These are phyloP conservation scores for Oncorhynchus nerka DNA, from an alignment of 2,113 vertebrate genomes.

Conservation along the genomic window DNA sequence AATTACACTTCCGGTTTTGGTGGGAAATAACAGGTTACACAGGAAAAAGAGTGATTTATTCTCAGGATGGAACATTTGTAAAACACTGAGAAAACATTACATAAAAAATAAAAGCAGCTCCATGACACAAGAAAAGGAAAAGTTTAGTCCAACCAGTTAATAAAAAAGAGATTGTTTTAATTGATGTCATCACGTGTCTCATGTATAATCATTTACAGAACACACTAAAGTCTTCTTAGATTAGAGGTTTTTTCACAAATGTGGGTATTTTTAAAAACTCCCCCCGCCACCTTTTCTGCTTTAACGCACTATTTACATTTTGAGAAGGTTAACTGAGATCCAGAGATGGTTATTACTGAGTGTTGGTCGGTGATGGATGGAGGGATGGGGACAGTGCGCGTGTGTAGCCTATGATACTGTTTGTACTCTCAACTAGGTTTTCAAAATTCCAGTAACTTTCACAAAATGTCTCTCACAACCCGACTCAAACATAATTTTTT, in stretches of 20 bases:
- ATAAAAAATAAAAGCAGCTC: no score
- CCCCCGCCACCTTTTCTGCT: no score
- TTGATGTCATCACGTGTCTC: conserved; percentile 35
- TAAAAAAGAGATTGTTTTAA: conserved; percentile 38
- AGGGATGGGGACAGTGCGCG: background rate
- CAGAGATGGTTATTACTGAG: conserved; percentile 15
- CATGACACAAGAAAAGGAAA: background rate
- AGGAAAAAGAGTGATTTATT: no score
- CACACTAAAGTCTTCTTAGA: conserved; percentile 38
- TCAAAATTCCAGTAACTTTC: background rate
- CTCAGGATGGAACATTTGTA: no score
- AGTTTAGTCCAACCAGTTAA: background rate
- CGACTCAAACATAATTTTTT: no score
- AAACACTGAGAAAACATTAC: no score
- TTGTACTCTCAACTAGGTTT: background rate
- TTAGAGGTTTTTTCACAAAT: conserved; percentile 4
- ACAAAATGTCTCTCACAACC: no score
- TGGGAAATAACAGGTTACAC: no score
- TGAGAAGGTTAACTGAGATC: conserved; percentile 40
- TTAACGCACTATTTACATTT: conserved; percentile 72
- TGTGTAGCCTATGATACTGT: background rate
- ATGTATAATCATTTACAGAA: conserved; percentile 36
- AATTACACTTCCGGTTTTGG: no score
- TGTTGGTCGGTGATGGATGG: conserved; percentile 37
- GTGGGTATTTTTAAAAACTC: conserved; percentile 5